A percentile compares a stretch with the other conserved stretches of the same genome.
Evolutionary conservation across 2,113 vertebrate species (phyloP).

Genomic region (Semnopithecus entellus): DNA sequence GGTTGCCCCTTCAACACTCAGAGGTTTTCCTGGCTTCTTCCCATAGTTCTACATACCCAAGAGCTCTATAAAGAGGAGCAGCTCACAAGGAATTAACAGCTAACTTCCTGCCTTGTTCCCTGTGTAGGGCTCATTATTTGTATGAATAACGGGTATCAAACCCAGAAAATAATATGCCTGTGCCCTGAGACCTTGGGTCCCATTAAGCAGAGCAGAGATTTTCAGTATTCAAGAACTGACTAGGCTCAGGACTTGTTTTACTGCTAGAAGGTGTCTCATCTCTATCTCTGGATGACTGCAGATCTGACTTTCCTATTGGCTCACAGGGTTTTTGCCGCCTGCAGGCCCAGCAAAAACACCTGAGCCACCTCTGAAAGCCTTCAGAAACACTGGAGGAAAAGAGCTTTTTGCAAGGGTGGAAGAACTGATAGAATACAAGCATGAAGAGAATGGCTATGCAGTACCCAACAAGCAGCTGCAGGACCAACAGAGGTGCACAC

Average conservation of each 20-base stretch:
- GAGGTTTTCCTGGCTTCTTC: slow-evolving; percentile 34
- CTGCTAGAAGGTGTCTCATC: slow-evolving; percentile 70
- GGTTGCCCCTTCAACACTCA: neutral
- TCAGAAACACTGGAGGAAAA: slow-evolving; percentile 92
- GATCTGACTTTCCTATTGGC: slow-evolving; percentile 71
- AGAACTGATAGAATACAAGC: slow-evolving; percentile 97
- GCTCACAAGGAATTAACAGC: slow-evolving; percentile 21
- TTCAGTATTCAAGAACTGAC: slow-evolving; percentile 78
- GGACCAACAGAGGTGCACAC: slow-evolving; percentile 90
- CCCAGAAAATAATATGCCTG: slow-evolving; percentile 48
- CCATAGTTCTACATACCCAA: slow-evolving; percentile 14
- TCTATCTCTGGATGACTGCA: slow-evolving; percentile 72
- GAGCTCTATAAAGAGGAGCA: slow-evolving; percentile 39
- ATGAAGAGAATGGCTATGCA: slow-evolving; percentile 93
- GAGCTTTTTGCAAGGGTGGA: slow-evolving; percentile 95
- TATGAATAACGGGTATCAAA: slow-evolving; percentile 42
- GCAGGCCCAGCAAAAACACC: slow-evolving; percentile 85
- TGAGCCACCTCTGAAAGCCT: slow-evolving; percentile 87
- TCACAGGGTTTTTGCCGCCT: slow-evolving; percentile 59
- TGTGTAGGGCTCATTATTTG: neutral
- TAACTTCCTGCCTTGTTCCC: slow-evolving; percentile 44
- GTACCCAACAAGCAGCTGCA: slow-evolving; percentile 92
- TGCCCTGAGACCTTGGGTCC: slow-evolving; percentile 51
- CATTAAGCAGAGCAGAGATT: slow-evolving; percentile 82
- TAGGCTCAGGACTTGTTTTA: slow-evolving; percentile 81